These are phyloP conservation scores for Tetranychus truncatus DNA, from an alignment of 2,888 invertebrate species.

Conservation along the genomic window DNA sequence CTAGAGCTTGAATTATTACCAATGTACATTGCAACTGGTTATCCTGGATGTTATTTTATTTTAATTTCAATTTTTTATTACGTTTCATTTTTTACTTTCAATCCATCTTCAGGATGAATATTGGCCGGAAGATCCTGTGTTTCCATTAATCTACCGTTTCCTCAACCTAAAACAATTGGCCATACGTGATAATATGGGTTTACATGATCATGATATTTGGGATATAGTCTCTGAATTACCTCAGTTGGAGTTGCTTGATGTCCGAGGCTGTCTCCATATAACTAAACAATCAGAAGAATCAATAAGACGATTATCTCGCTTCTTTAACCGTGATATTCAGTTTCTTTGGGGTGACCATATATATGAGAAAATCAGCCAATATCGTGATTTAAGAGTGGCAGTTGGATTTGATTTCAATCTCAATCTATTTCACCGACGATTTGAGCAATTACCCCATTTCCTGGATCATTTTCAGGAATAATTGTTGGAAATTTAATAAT, in stretches of 20 bases:
- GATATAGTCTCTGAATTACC: not conserved
- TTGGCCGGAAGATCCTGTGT: not conserved
- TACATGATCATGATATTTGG: not conserved
- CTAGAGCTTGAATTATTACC: no score
- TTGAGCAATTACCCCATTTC: not conserved
- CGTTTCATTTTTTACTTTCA: not conserved
- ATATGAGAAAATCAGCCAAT: not conserved
- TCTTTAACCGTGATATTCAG: slow-evolving; percentile 1
- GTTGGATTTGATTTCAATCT: not conserved
- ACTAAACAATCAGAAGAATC: not conserved
- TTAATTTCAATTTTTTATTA: not conserved
- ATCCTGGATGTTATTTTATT: not conserved
- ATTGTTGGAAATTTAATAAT: no score
- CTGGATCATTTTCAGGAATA: not conserved
- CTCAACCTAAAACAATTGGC: not conserved
- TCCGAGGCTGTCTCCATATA: not conserved
- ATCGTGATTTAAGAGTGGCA: not conserved
- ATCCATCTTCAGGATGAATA: not conserved
- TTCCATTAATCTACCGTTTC: not conserved
- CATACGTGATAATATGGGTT: not conserved
- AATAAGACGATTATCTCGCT: not conserved
- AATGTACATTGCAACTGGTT: not conserved
- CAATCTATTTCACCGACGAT: slow-evolving; percentile 6
- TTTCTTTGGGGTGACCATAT: slow-evolving; percentile 5
- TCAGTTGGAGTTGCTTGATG: not conserved